Evolutionary conservation across 2,888 invertebrate species (phyloP), one percentile per base, ranked within the genome.

Genomic region (Heterodera filipjevi): DNA sequence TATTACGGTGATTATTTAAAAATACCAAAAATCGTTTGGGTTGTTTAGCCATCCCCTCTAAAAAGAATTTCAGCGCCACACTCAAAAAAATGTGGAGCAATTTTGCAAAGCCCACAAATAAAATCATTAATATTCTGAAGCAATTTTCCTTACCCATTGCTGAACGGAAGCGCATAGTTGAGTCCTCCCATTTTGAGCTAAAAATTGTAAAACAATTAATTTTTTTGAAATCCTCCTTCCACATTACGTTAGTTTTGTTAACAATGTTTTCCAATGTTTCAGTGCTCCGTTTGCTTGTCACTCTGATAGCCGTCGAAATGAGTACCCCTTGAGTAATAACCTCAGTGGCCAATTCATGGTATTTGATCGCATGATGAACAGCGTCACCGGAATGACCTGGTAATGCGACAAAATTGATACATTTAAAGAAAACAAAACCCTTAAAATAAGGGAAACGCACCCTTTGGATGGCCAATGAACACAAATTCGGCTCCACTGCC

Each of bases 241-340:
- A n/a, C n/a, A n/a, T n/a, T n/a, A 80, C 66, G 39, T 81, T 86
- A 2, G 81, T 84, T 77, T 86, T 86, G 78, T 80, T 72, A 32
- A 85, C 76, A 44, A 86, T 80, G 73, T 86, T 86, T 44, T 85
- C 84, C 66, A 85, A 33, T 0, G 84, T 82, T 49, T 77, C 64
- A 6, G 64, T 14, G 44, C 81, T 32, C 68, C 49, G 76, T 78
- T 39, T 82, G 30, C 10, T 30, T n/a, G 53, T 71, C 22, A 77
- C 80, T 77, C 22, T 79, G 22, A 49, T 27, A 8, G 81, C 84
- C 5, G 80, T 84, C 1, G 72, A 64, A 71, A 84, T 75, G 59
- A 81, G 84, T 35, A 86, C 71, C 22, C 85, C 82, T 75, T 86
- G 86, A 5, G 85, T 82, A 35, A 82, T 70, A 27, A 84, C 76